A percentile compares a stretch with the other conserved stretches of the same genome.
Evolutionary conservation across 2,113 vertebrate species (phyloP).

Genomic region (Tor tambroides): DNA sequence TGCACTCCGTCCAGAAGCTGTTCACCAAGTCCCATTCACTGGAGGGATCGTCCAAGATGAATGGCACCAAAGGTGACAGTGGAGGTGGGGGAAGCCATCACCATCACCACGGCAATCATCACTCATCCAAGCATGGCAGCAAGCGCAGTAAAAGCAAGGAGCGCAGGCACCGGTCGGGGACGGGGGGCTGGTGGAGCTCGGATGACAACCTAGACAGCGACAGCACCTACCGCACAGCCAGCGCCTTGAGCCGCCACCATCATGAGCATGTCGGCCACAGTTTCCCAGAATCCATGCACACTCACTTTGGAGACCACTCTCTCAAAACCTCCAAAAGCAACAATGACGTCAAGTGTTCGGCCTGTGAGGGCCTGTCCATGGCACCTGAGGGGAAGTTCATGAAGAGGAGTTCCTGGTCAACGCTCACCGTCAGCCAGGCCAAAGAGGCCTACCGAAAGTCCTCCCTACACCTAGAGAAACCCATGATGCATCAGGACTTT

Average conservation of each 20-base stretch:
- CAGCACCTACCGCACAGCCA: slow-evolving; percentile 92
- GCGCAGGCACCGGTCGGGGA: slow-evolving; percentile 82
- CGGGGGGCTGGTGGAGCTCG: slow-evolving; percentile 96
- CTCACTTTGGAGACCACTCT: slow-evolving; percentile 91
- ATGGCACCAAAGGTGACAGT: slow-evolving; percentile 88
- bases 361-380: slow-evolving; percentile 90
- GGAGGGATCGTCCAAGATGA: slow-evolving; percentile 93
- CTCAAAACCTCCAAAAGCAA: slow-evolving; percentile 96
- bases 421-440: slow-evolving; percentile 97
- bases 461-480: slow-evolving; percentile 94
- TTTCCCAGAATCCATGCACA: slow-evolving; percentile 87
- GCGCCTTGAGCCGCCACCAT: slow-evolving; percentile 86
- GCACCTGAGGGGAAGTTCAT: slow-evolving; percentile 91
- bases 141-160: slow-evolving; percentile 96
- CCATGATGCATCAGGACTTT: slow-evolving; percentile 87
- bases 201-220: slow-evolving; percentile 98
- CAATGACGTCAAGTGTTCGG: slow-evolving; percentile 95
- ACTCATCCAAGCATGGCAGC: slow-evolving; percentile 86
- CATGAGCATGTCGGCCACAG: slow-evolving; percentile 84
- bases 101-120: slow-evolving; percentile 85
- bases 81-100: slow-evolving; percentile 71
- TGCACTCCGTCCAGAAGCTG: slow-evolving; percentile 98
- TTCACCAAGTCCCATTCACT: slow-evolving; percentile 99
- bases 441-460: slow-evolving; percentile 98
- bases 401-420: slow-evolving; percentile 99